phyloP scores from a whole-genome alignment of 2,888 invertebrate species.

The Schrankia costaestrigalis region DNA sequence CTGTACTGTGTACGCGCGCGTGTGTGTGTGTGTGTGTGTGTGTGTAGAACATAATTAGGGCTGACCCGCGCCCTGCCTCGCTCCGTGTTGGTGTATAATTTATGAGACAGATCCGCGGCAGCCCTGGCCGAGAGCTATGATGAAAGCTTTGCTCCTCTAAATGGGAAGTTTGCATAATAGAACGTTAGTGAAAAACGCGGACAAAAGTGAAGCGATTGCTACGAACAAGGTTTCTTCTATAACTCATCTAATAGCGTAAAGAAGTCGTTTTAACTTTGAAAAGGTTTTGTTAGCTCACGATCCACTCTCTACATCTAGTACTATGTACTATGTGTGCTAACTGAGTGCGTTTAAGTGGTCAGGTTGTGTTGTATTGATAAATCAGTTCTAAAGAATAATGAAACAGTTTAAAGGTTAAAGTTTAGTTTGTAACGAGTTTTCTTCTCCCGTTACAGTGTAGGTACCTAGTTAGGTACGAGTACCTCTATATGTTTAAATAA shows the following conservation, averaged over 20 bases:
- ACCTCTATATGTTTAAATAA: too few relatives aligned
- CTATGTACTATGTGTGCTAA: slow-evolving; percentile 1
- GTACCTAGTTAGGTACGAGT: too few relatives aligned
- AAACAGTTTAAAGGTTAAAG: slow-evolving; percentile 35
- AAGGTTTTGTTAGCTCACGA: slow-evolving; percentile 5
- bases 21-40: slow-evolving; percentile 24
- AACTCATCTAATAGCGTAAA: slow-evolving; percentile 28
- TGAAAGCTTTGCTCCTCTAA: slow-evolving; percentile 22
- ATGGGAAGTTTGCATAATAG: slow-evolving; percentile 33
- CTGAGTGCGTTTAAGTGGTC: slow-evolving; percentile 2
- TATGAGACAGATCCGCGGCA: slow-evolving; percentile 16
- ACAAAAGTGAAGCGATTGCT: slow-evolving; percentile 36
- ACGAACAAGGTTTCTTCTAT: slow-evolving; percentile 14
- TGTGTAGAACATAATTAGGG: slow-evolving; percentile 40
- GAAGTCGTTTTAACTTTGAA: too few relatives aligned
- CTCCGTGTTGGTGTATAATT: slow-evolving; percentile 36
- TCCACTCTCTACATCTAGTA: too few relatives aligned
- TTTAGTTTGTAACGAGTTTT: slow-evolving; percentile 34
- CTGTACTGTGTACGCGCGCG: slow-evolving; percentile 13
- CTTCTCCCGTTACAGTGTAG: slow-evolving; percentile 15
- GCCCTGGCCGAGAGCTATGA: slow-evolving; percentile 16
- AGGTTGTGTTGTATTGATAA: slow-evolving; percentile 11
- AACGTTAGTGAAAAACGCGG: slow-evolving; percentile 24
- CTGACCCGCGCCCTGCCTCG: slow-evolving; percentile 11
- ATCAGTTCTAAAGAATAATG: slow-evolving; percentile 30